phyloP scores from a whole-genome alignment of 2,113 vertebrate genomes.

The Dipodomys stephensi region DNA sequence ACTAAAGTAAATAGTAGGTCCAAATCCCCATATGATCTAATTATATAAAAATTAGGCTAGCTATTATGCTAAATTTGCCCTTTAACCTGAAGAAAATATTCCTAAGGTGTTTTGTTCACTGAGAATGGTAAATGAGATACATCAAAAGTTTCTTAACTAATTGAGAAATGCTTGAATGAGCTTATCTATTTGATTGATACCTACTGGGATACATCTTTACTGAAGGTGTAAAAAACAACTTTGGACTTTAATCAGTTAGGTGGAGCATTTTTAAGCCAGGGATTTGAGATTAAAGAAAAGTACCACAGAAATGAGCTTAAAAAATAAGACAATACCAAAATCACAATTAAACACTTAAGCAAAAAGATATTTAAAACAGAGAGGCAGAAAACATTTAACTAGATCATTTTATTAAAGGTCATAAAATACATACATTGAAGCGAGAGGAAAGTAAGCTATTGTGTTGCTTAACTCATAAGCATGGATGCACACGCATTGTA shows the following conservation, averaged over 20 bases:
- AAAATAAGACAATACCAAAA: conserved; percentile 37
- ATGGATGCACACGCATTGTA: neutral
- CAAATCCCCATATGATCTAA: conserved; percentile 71
- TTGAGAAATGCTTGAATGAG: conserved; percentile 76
- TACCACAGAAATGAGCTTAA: conserved; percentile 40
- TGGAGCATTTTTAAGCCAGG: conserved; percentile 53
- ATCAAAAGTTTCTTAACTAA: conserved; percentile 76
- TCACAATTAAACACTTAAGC: conserved; percentile 46
- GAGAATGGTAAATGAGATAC: conserved; percentile 72
- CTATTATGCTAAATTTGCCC: conserved; percentile 72
- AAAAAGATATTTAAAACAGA: conserved; percentile 40
- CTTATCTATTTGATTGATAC: conserved; percentile 67
- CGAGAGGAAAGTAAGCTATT: conserved; percentile 7
- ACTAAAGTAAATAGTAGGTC: conserved; percentile 46
- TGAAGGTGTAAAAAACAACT: conserved; percentile 28
- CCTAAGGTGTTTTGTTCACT: conserved; percentile 66
- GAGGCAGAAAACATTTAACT: conserved; percentile 53
- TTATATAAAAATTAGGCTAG: conserved; percentile 72
- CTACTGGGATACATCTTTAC: conserved; percentile 65
- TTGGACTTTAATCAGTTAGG: conserved; percentile 53
- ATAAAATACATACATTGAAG: conserved; percentile 45
- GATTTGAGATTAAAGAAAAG: conserved; percentile 61
- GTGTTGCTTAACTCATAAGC: neutral
- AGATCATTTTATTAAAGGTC: neutral
- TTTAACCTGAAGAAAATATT: conserved; percentile 73